A percentile compares a stretch with the other conserved stretches of the same genome.
These are phyloP conservation scores for Limnephilus marmoratus DNA, from an alignment of 2,888 invertebrate species.

Conservation along the genomic window DNA sequence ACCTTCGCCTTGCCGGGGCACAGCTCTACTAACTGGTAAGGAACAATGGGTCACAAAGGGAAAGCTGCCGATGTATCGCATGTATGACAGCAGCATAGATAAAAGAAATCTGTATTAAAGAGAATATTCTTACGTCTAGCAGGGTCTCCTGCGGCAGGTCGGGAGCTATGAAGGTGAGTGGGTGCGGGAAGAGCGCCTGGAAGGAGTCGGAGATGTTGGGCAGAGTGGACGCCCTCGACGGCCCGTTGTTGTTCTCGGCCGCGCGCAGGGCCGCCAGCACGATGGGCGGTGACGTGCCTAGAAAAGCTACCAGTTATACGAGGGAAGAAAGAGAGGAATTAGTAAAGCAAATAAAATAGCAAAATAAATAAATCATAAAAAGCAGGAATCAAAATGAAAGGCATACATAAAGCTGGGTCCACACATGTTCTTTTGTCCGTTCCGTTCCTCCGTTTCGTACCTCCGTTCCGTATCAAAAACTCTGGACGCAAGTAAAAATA, in stretches of 20 bases:
- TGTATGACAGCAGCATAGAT: too few relatives aligned
- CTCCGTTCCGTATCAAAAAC: too few relatives aligned
- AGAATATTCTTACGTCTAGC: slow-evolving; percentile 81
- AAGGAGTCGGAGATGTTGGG: slow-evolving; percentile 71
- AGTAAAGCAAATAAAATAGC: not conserved
- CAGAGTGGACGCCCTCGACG: slow-evolving; percentile 75
- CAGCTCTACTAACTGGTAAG: too few relatives aligned
- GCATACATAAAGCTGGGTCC: too few relatives aligned
- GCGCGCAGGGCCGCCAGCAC: slow-evolving; percentile 74
- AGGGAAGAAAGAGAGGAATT: not conserved
- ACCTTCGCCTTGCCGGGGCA: too few relatives aligned
- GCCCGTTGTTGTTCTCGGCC: slow-evolving; percentile 80
- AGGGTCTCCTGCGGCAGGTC: slow-evolving; percentile 97
- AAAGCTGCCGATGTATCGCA: too few relatives aligned
- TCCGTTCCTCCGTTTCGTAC: too few relatives aligned
- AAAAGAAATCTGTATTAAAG: not conserved
- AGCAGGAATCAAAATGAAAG: not conserved
- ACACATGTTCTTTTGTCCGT: too few relatives aligned
- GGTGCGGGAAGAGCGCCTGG: slow-evolving; percentile 70
- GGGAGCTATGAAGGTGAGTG: slow-evolving; percentile 89
- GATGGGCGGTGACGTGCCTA: slow-evolving; percentile 72
- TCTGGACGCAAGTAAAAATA: too few relatives aligned
- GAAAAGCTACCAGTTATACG: slow-evolving; percentile 5
- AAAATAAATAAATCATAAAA: not conserved
- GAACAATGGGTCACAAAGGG: too few relatives aligned